Conservation (phyloP, 2,797 vertebrate genomes). For the Ctenochaetus hawaiiensis region DNA sequence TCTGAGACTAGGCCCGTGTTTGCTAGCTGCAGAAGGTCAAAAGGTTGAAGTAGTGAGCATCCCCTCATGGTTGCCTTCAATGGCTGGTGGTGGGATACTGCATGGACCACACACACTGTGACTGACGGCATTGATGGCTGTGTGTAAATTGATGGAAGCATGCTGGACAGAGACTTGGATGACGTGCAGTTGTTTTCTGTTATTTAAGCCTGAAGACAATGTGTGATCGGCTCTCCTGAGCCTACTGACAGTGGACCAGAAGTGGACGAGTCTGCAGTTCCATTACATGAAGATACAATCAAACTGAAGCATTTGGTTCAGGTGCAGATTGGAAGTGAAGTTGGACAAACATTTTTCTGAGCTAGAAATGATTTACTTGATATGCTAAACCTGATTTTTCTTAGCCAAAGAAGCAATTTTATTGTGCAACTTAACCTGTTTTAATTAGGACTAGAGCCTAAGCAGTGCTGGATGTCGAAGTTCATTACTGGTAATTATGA, state of each 20-base stretch:
- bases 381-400: slow-evolving; percentile 6
- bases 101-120: slow-evolving; percentile 59
- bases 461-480: background rate
- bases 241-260: slow-evolving; percentile 24
- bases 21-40: slow-evolving; percentile 5
- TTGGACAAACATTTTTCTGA: slow-evolving; percentile 41
- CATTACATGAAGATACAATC: slow-evolving; percentile 77
- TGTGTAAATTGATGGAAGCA: slow-evolving; percentile 20
- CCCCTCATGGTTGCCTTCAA: background rate
- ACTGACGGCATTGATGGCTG: slow-evolving; percentile 19
- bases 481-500: background rate
- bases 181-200: background rate
- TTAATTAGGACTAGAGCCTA: background rate
- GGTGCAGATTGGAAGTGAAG: slow-evolving; percentile 59
- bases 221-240: slow-evolving; percentile 62
- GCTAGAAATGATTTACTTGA: background rate
- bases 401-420: slow-evolving; percentile 12
- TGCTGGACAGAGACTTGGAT: slow-evolving; percentile 25
- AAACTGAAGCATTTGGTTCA: slow-evolving; percentile 76
- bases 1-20: slow-evolving; percentile 80
- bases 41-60: background rate
- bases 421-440: background rate
- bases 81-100: slow-evolving; percentile 13
- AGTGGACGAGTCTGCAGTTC: slow-evolving; percentile 18
- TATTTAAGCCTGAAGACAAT: slow-evolving; percentile 13